Conservation (phyloP, 2,888 invertebrate genomes). For the Hypolimnas misippus region DNA sequence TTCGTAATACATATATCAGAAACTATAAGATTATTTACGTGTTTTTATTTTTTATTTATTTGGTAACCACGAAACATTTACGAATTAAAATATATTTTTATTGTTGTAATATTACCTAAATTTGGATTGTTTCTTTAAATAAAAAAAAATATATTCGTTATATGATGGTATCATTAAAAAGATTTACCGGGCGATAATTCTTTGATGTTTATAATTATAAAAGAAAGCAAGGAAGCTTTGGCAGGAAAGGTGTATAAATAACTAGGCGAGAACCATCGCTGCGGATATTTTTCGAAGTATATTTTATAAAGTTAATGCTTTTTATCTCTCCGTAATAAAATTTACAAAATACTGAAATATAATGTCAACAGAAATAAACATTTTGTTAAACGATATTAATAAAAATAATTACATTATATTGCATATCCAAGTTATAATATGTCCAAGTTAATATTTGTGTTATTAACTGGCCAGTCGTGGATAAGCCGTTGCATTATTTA, state of each 20-base stretch:
- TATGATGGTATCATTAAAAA: neutral
- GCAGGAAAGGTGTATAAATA: neutral
- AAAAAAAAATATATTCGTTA: neutral
- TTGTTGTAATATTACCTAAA: too few species aligned
- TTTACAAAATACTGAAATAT: neutral
- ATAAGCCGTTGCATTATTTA: conserved; percentile 30
- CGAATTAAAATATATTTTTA: too few species aligned
- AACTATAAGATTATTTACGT: conserved; percentile 9
- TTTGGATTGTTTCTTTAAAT: too few species aligned
- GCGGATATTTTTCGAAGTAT: neutral
- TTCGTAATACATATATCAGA: conserved; percentile 15
- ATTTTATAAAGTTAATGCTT: neutral
- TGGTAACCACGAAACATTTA: too few species aligned
- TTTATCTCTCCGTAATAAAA: neutral
- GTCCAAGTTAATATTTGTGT: neutral
- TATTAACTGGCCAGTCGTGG: conserved; percentile 14
- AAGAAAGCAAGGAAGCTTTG: conserved; percentile 1
- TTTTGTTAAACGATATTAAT: neutral
- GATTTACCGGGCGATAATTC: neutral
- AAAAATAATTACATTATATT: neutral
- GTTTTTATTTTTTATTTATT: too few species aligned
- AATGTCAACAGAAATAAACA: neutral
- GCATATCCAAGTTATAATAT: too few species aligned
- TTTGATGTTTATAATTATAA: conserved; percentile 10
- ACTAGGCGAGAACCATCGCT: neutral